Base-by-base conservation (phyloP, 2,113 vertebrate species). In the Pedionomus torquatus region DNA sequence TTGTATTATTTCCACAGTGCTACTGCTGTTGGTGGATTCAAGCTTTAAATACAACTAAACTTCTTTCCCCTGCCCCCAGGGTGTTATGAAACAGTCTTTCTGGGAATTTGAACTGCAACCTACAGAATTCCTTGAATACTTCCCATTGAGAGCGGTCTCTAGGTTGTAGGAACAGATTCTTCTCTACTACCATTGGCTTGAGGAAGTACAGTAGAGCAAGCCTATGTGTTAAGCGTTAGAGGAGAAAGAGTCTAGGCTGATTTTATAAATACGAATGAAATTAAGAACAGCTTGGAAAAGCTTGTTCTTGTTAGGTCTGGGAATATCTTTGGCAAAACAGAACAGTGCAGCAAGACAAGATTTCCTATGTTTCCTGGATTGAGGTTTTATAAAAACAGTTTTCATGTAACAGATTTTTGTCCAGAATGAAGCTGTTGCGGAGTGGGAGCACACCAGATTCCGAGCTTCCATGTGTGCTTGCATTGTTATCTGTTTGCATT, bases 61-160 rank as follows among this genome's bases (percentile, higher is more conserved):
- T 8, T 81, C 69, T 80, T 89, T 95, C 41, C 18, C 16, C 72
- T 97, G 78, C 87, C 81, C 90, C 76, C 66, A 93, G 83, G 66
- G 11, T 55, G 26, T 71, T 97, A 49, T 93, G 72, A 92, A 96
- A 54, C 3, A 21, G 31, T 83, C n/a, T 94, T 92, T 93, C 89
- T 95, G 70, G 43, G 78, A 94, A 88, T 88, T 74, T 72, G 48
- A 82, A 93, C 43, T 80, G 80, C 92, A 96, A 97, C 97, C 95
- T 97, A 96, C 95, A 96, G 96, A 95, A 97, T 97, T 97, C 96
- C 69, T 95, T 2, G 9, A 95, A 97, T 95, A 78, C 83, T 57
- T 95, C 89, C 85, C 17, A 35, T 52, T 92, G 92, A 94, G 83
- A 87, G n/a, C 0, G 0, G 30, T 91, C 19, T 95, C 48, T 70